These are phyloP conservation scores for Drosophila pegasa DNA, from an alignment of 2,888 invertebrate species.

Conservation along the genomic window DNA sequence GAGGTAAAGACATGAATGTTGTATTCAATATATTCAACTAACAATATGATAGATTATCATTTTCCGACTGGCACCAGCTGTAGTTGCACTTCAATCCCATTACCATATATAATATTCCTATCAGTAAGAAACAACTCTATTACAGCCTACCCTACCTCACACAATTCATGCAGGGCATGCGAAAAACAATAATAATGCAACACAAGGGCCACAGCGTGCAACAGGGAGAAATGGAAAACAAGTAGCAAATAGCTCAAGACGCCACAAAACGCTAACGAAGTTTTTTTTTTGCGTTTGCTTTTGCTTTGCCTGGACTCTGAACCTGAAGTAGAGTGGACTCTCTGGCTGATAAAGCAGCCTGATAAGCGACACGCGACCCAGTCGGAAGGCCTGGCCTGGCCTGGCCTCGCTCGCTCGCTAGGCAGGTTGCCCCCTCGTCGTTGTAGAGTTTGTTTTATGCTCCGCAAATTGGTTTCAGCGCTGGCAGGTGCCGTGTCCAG, in stretches of 20 bases:
- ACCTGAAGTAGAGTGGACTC: conserved; percentile 26
- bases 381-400: conserved; percentile 32
- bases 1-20: too few relatives aligned
- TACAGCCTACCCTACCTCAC: background rate
- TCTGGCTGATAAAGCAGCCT: conserved; percentile 61
- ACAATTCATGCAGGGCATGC: background rate
- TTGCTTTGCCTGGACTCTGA: conserved; percentile 21
- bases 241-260: conserved; percentile 77
- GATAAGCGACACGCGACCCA: conserved; percentile 79
- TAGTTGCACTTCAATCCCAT: too few relatives aligned
- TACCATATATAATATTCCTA: too few relatives aligned
- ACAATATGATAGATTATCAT: too few relatives aligned
- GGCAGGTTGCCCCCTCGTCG: conserved; percentile 15
- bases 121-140: too few relatives aligned
- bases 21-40: too few relatives aligned
- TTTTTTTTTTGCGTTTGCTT: conserved; percentile 26
- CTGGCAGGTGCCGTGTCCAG: conserved; percentile 57
- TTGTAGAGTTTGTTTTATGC: conserved; percentile 74
- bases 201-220: conserved; percentile 33
- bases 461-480: conserved; percentile 75
- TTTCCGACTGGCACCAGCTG: too few relatives aligned
- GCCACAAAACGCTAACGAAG: conserved; percentile 75
- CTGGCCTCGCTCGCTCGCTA: conserved; percentile 9
- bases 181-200: conserved; percentile 59
- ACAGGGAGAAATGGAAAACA: conserved; percentile 62